Conservation (phyloP, 2,888 invertebrate genomes). For the Polydesmus complanatus region DNA sequence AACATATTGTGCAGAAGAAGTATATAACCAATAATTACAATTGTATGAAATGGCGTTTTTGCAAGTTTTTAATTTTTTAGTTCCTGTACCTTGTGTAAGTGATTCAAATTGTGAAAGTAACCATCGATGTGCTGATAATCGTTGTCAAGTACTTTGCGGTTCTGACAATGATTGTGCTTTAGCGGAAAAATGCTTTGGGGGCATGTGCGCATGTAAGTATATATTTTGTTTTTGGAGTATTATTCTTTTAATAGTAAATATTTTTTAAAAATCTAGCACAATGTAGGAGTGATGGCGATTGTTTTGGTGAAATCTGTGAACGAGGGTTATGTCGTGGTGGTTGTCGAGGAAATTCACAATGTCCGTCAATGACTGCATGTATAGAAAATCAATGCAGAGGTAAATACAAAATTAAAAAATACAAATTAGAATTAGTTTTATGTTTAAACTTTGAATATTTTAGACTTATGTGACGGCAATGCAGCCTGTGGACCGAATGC, state of each 20-base stretch:
- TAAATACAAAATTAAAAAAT: conserved; percentile 22
- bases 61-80: conserved; percentile 11
- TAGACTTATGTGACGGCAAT: conserved; percentile 58
- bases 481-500: conserved; percentile 67
- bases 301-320: conserved; percentile 69
- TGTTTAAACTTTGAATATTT: conserved; percentile 25
- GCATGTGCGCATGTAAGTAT: conserved; percentile 22
- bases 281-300: conserved; percentile 57
- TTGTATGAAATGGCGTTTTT: neutral
- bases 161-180: conserved; percentile 47
- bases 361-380: conserved; percentile 57
- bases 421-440: neutral
- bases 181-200: conserved; percentile 25
- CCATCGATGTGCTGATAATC: conserved; percentile 56
- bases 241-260: neutral
- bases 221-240: neutral
- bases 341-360: conserved; percentile 65
- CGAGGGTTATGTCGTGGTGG: conserved; percentile 69
- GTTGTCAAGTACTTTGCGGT: conserved; percentile 59
- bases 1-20: conserved; percentile 48
- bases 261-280: conserved; percentile 12
- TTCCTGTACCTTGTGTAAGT: conserved; percentile 43
- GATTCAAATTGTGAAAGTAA: conserved; percentile 65
- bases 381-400: conserved; percentile 58
- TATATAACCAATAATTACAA: conserved; percentile 1